A percentile compares a stretch with the other conserved stretches of the same genome.
These are phyloP conservation scores for Habrosyne pyritoides DNA, from an alignment of 2,888 invertebrate genomes.

Conservation along the genomic window DNA sequence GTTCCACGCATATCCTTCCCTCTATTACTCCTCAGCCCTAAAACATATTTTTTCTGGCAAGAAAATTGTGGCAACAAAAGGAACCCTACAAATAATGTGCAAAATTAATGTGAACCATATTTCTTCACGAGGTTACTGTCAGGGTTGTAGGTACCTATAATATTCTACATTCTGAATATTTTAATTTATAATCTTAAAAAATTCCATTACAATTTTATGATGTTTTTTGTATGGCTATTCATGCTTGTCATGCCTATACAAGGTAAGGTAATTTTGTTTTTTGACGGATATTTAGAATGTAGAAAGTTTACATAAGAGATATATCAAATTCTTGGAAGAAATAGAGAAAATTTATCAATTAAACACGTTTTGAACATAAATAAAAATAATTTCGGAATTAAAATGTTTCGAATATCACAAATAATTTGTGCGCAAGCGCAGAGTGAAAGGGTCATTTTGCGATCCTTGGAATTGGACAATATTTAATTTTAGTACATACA, in stretches of 20 bases:
- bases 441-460: constrained; percentile 48
- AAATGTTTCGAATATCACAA: constrained; percentile 23
- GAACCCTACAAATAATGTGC: neutral
- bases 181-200: too few species aligned
- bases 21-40: too few species aligned
- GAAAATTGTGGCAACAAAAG: neutral
- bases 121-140: neutral
- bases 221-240: too few species aligned
- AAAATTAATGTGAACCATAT: neutral
- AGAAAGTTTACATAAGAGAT: too few species aligned
- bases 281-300: too few species aligned
- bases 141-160: neutral
- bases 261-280: neutral
- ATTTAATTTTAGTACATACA: constrained; percentile 5
- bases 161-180: too few species aligned
- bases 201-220: too few species aligned
- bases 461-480: constrained; percentile 27
- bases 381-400: constrained; percentile 10
- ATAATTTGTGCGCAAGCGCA: constrained; percentile 21
- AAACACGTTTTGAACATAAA: constrained; percentile 5
- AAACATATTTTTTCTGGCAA: too few species aligned
- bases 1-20: too few species aligned
- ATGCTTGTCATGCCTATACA: neutral
- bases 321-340: too few species aligned
- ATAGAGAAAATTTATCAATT: neutral